These are phyloP conservation scores for Ptyas mucosa DNA, from an alignment of 2,113 vertebrate genomes.

Conservation along the genomic window DNA sequence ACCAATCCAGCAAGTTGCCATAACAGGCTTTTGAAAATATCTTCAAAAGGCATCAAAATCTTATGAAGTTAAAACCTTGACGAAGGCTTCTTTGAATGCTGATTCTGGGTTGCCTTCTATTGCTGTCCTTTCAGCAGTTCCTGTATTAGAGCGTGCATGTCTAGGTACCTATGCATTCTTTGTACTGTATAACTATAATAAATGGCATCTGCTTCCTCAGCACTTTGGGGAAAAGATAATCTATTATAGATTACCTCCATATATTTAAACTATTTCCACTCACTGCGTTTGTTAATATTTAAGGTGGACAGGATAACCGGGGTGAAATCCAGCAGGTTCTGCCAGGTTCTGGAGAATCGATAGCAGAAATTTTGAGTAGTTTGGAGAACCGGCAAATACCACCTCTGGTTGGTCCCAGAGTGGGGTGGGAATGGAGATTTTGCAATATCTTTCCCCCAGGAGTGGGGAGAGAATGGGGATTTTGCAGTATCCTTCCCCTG, in stretches of 20 bases:
- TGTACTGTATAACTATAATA: background rate
- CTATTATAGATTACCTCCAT: background rate
- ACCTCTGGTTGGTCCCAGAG: too few species aligned
- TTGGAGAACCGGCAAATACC: too few species aligned
- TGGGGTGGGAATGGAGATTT: too few species aligned
- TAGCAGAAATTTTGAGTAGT: too few species aligned
- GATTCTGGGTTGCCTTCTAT: background rate
- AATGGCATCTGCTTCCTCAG: background rate
- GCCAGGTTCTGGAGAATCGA: too few species aligned
- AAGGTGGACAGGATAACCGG: background rate
- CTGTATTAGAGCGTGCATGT: background rate
- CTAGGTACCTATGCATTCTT: too few species aligned
- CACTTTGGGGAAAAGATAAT: background rate
- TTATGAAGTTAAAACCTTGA: background rate
- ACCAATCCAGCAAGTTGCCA: background rate
- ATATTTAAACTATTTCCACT: background rate
- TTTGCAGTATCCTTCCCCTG: too few species aligned
- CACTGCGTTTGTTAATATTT: background rate
- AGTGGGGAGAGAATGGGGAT: too few species aligned
- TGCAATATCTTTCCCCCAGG: too few species aligned
- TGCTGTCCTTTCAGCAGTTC: background rate
- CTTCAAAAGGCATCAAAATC: background rate
- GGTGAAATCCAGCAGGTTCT: too few species aligned
- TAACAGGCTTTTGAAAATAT: background rate
- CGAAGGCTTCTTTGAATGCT: background rate